Evolutionary conservation across 2,888 invertebrate genomes (phyloP).

Genomic region (Caenorhabditis becei): DNA sequence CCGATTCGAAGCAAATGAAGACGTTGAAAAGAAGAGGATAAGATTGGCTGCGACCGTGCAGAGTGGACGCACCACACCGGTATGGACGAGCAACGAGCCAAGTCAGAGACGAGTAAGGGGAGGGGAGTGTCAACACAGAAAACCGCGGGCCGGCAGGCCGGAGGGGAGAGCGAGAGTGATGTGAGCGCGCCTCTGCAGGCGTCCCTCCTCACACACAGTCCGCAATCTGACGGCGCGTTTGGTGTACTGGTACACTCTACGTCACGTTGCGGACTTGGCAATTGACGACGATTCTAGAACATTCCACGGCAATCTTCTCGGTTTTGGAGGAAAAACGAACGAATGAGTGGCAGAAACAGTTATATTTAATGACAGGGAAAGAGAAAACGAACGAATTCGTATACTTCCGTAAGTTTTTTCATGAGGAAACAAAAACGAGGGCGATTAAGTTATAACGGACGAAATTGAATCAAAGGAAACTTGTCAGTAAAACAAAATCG

Average conservation of each 20-base stretch:
- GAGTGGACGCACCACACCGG: background rate
- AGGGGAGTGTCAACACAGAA: slow-evolving; percentile 22
- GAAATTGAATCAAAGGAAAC: too few species aligned
- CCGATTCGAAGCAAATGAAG: slow-evolving; percentile 5
- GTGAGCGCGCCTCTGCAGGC: slow-evolving; percentile 14
- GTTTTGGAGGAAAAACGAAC: background rate
- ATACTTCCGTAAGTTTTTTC: too few species aligned
- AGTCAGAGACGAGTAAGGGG: slow-evolving; percentile 1
- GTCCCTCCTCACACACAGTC: slow-evolving; percentile 11
- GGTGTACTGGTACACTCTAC: slow-evolving; percentile 26
- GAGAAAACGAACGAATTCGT: background rate
- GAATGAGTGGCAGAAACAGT: slow-evolving; percentile 1
- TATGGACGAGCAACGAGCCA: background rate
- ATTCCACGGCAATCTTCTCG: background rate
- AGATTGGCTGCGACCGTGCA: background rate
- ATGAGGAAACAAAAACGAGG: background rate
- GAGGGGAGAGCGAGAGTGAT: slow-evolving; percentile 3
- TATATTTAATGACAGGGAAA: background rate
- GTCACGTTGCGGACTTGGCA: slow-evolving; percentile 5
- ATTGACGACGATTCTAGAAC: slow-evolving; percentile 16
- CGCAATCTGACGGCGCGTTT: slow-evolving; percentile 13
- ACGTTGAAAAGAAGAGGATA: background rate
- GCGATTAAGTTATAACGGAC: too few species aligned
- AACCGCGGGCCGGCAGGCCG: background rate
- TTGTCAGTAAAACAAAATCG: too few species aligned